phyloP scores from a whole-genome alignment of 1,140 invertebrate genomes.

The Paramacrobiotus metropolitanus region DNA sequence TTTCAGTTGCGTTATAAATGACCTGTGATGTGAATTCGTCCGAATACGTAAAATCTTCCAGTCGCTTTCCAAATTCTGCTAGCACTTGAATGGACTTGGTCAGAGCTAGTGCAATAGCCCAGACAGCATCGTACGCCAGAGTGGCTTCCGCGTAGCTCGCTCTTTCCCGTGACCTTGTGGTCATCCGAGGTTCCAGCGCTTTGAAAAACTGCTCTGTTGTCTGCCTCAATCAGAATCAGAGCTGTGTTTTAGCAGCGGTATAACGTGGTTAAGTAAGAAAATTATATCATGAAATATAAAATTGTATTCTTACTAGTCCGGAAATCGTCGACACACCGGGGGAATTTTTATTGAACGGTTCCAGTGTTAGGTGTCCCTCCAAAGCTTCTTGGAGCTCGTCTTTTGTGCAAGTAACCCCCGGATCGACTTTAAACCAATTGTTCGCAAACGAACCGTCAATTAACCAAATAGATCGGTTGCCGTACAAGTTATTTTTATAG shows the following conservation, averaged over 20 bases:
- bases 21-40: conserved; percentile 79
- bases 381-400: conserved; percentile 78
- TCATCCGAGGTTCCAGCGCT: conserved; percentile 11
- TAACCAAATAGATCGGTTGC: conserved; percentile 93
- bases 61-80: conserved; percentile 42
- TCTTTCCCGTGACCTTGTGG: conserved; percentile 19
- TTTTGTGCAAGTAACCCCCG: conserved; percentile 71
- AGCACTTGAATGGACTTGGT: conserved; percentile 81
- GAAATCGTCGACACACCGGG: conserved; percentile 65
- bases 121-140: conserved; percentile 92
- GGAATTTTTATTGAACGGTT: conserved; percentile 93
- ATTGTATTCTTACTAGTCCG: conserved; percentile 46
- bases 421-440: conserved; percentile 87
- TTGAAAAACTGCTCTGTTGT: conserved; percentile 2
- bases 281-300: too few species aligned
- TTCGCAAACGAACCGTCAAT: conserved; percentile 99
- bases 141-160: conserved; percentile 87
- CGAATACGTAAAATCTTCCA: conserved; percentile 93
- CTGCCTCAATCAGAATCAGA: too few species aligned
- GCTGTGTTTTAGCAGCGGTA: too few species aligned
- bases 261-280: too few species aligned
- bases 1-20: conserved; percentile 89
- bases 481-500: conserved; percentile 78
- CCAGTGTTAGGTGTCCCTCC: conserved; percentile 89
- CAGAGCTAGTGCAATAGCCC: conserved; percentile 86